Evolutionary conservation across 2,888 invertebrate species (phyloP).

Genomic region (Temnothorax unifasciatus): DNA sequence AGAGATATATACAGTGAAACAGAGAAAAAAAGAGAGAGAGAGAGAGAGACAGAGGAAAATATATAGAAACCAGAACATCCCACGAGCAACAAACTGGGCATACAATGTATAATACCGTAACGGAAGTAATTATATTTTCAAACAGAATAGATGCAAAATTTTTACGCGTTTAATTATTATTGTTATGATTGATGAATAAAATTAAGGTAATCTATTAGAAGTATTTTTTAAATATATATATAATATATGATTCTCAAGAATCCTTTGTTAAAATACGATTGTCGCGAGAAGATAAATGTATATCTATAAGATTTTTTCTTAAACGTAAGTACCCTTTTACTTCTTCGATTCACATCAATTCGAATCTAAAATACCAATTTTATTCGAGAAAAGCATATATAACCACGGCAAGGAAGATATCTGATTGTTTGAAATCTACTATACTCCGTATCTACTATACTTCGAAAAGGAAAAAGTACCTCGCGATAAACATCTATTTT

Average conservation of each 20-base stretch:
- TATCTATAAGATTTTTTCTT: neutral
- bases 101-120: neutral
- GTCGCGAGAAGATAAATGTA: neutral
- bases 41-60: neutral
- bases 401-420: neutral
- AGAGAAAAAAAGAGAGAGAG: neutral
- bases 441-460: neutral
- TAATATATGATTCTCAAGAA: neutral
- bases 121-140: constrained; percentile 8
- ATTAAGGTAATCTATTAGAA: neutral
- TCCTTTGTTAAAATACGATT: neutral
- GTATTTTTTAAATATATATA: neutral
- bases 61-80: neutral
- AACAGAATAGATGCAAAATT: neutral
- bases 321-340: neutral
- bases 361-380: neutral
- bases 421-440: constrained; percentile 2
- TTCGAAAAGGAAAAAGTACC: neutral
- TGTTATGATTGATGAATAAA: neutral
- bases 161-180: neutral
- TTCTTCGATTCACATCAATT: neutral
- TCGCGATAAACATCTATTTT: constrained; percentile 46
- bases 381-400: neutral
- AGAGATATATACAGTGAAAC: neutral
- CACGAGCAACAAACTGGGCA: constrained; percentile 1